These are phyloP conservation scores for Papilio polyxenes DNA, from an alignment of 1,140 invertebrate genomes.

Conservation along the genomic window DNA sequence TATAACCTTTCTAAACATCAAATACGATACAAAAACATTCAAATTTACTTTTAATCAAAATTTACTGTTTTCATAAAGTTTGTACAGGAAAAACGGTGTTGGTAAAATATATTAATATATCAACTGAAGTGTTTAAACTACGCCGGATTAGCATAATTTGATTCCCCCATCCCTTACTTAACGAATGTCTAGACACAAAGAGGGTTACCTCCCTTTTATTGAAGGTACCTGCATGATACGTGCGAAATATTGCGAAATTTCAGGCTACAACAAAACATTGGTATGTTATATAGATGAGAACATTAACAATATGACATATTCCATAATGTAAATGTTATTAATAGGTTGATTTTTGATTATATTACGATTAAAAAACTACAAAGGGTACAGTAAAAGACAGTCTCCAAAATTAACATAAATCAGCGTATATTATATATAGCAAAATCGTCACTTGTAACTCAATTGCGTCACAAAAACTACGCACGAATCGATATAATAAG, in stretches of 20 bases:
- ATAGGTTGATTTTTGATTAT: no score
- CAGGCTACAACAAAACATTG: no score
- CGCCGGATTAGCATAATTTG: background rate
- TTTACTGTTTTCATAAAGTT: background rate
- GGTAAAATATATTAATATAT: background rate
- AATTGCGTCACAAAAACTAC: background rate
- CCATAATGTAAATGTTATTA: no score
- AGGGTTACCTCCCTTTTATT: background rate
- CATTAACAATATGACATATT: no score
- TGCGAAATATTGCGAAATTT: background rate
- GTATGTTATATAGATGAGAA: no score
- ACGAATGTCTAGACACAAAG: slow-evolving; percentile 5
- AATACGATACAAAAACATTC: no score
- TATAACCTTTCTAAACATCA: background rate
- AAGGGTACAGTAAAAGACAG: no score
- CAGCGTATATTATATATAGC: background rate
- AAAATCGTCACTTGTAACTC: background rate
- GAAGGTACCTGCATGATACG: background rate
- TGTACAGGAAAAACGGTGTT: background rate
- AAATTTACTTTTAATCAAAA: no score
- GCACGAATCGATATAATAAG: background rate
- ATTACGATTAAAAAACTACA: no score
- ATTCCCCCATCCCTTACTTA: background rate
- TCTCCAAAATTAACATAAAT: background rate
- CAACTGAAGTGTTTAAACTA: background rate